phyloP scores from a whole-genome alignment of 1,140 invertebrate genomes.

The Drosophila bipectinata region DNA sequence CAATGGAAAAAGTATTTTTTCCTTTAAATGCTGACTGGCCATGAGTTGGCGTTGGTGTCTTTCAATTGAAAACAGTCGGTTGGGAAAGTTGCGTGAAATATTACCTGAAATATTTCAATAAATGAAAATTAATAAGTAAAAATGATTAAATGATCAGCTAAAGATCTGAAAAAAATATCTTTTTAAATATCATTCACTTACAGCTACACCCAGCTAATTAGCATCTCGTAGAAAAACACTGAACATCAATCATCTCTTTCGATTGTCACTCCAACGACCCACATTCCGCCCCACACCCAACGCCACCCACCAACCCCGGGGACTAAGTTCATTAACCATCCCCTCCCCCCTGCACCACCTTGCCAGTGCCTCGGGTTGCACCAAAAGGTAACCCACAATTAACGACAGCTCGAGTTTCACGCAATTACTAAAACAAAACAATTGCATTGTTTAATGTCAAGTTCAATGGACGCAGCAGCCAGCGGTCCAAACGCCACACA shows the following conservation, averaged over 20 bases:
- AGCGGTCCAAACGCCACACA: slow-evolving; percentile 36
- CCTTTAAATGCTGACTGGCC: slow-evolving; percentile 36
- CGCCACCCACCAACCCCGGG: neutral
- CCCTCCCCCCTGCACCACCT: neutral
- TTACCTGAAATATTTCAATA: slow-evolving; percentile 4
- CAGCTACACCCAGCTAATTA: slow-evolving; percentile 34
- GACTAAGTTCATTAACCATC: slow-evolving; percentile 50
- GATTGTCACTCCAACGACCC: slow-evolving; percentile 35
- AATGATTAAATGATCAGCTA: too few relatives aligned
- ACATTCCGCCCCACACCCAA: slow-evolving; percentile 29
- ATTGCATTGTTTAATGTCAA: slow-evolving; percentile 72
- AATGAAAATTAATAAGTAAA: neutral
- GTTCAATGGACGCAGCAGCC: slow-evolving; percentile 73
- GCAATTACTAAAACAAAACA: slow-evolving; percentile 75
- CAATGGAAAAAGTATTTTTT: slow-evolving; percentile 28
- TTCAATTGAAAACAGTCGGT: slow-evolving; percentile 28
- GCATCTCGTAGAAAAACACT: slow-evolving; percentile 17
- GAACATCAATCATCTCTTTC: slow-evolving; percentile 30
- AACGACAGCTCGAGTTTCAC: slow-evolving; percentile 65
- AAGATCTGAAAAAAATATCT: neutral
- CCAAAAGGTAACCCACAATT: slow-evolving; percentile 73
- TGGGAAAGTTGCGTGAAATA: slow-evolving; percentile 20
- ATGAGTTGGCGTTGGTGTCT: slow-evolving; percentile 37
- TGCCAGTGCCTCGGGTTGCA: slow-evolving; percentile 37
- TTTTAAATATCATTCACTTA: slow-evolving; percentile 12